Conservation (phyloP, 2,888 invertebrate genomes). For the Erpobdella octoculata region DNA sequence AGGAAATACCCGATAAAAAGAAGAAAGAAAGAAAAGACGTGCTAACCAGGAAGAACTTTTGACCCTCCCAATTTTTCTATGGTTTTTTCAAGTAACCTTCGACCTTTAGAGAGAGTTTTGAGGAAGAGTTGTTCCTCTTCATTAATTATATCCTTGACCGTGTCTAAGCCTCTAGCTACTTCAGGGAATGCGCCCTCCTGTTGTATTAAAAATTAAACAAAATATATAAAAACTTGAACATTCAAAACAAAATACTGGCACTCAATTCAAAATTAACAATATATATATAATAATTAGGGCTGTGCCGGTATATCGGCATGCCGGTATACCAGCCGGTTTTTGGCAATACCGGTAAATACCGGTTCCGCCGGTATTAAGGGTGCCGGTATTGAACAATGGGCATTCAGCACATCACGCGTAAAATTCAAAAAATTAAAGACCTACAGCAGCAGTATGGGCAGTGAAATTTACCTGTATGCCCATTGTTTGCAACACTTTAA, state of each 20-base stretch:
- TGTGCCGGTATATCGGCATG: too few species aligned
- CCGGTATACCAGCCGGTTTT: too few species aligned
- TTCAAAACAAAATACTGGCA: background rate
- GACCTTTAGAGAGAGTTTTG: constrained; percentile 83
- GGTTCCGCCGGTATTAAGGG: too few species aligned
- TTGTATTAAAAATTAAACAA: too few species aligned
- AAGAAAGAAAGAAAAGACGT: background rate
- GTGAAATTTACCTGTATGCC: too few species aligned
- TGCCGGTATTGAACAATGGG: too few species aligned
- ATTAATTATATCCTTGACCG: constrained; percentile 80
- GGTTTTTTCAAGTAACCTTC: constrained; percentile 80
- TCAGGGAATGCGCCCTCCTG: constrained; percentile 62
- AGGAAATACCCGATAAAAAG: background rate
- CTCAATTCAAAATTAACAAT: background rate
- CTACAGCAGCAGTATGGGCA: too few species aligned
- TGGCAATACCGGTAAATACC: too few species aligned
- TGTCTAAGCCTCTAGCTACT: constrained; percentile 75
- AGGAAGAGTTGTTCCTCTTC: constrained; percentile 96
- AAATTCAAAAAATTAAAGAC: too few species aligned
- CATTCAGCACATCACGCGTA: too few species aligned
- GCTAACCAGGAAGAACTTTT: constrained; percentile 66
- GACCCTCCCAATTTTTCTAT: constrained; percentile 69
- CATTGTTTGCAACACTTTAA: too few species aligned
- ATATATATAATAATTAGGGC: background rate
- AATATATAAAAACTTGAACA: background rate